A percentile compares a stretch with the other conserved stretches of the same genome.
Evolutionary conservation across 2,888 invertebrate genomes (phyloP).

Genomic region (Parnassius glacialis): DNA sequence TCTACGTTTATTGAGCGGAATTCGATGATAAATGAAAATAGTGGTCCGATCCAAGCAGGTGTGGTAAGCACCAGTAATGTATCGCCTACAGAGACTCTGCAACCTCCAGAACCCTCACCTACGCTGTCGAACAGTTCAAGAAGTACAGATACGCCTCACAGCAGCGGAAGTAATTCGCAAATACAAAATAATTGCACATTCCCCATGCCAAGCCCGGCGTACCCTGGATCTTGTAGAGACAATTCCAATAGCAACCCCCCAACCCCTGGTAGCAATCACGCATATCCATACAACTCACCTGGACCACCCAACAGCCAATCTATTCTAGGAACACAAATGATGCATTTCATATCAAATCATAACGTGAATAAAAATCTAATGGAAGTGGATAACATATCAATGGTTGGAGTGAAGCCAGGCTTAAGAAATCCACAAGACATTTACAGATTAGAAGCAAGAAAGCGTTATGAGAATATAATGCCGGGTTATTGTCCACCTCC

Average conservation of each 20-base stretch:
- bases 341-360: conserved; percentile 77
- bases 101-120: conserved; percentile 82
- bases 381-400: conserved; percentile 78
- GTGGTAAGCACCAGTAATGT: conserved; percentile 92
- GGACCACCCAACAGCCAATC: conserved; percentile 60
- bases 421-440: conserved; percentile 54
- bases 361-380: conserved; percentile 75
- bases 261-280: conserved; percentile 57
- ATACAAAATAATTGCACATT: conserved; percentile 60
- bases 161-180: conserved; percentile 58
- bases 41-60: conserved; percentile 90
- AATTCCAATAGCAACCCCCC: conserved; percentile 61
- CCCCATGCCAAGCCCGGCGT: conserved; percentile 75
- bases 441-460: conserved; percentile 52
- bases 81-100: conserved; percentile 82
- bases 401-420: conserved; percentile 69
- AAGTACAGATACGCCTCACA: conserved; percentile 72
- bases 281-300: conserved; percentile 63
- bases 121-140: conserved; percentile 79
- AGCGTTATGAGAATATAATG: conserved; percentile 64
- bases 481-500: conserved; percentile 75
- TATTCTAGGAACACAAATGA: conserved; percentile 67
- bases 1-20: conserved; percentile 84
- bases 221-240: conserved; percentile 64
- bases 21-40: conserved; percentile 79